Evolutionary conservation across 2,797 vertebrate genomes (phyloP).

Genomic region (Amniataba percoides): DNA sequence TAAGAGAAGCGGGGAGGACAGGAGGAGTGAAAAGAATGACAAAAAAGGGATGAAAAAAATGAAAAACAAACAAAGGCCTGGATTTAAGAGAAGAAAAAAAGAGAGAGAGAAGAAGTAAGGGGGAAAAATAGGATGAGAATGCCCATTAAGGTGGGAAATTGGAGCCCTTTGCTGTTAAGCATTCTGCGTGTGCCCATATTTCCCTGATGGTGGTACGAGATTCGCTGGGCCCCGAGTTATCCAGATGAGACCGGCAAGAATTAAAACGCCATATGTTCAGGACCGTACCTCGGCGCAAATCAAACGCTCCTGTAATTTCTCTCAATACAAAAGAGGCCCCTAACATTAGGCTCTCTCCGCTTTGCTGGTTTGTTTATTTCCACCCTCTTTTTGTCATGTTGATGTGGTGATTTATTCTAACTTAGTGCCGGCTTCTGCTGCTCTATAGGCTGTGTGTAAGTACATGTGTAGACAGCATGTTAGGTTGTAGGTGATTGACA

Average conservation of each 20-base stretch:
- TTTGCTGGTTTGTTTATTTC: slow-evolving; percentile 82
- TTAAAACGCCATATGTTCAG: slow-evolving; percentile 90
- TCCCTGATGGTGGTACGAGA: slow-evolving; percentile 85
- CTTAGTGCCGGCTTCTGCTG: slow-evolving; percentile 53
- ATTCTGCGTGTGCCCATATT: slow-evolving; percentile 86
- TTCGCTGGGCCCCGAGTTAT: slow-evolving; percentile 81
- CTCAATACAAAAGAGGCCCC: slow-evolving; percentile 83
- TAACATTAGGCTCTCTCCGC: slow-evolving; percentile 77
- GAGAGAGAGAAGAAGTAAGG: slow-evolving; percentile 37
- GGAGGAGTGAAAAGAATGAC: slow-evolving; percentile 70
- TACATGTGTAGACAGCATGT: slow-evolving; percentile 51
- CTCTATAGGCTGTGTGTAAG: slow-evolving; percentile 62
- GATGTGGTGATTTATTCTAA: slow-evolving; percentile 72
- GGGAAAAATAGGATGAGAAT: slow-evolving; percentile 74
- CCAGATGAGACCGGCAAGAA: slow-evolving; percentile 89
- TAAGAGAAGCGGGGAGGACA: slow-evolving; percentile 71
- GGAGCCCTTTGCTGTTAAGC: slow-evolving; percentile 87
- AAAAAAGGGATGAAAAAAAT: slow-evolving; percentile 57
- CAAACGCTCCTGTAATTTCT: slow-evolving; percentile 86
- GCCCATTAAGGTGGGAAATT: slow-evolving; percentile 88
- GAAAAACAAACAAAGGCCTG: slow-evolving; percentile 73
- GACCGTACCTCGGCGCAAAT: slow-evolving; percentile 82
- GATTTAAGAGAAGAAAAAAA: slow-evolving; percentile 64
- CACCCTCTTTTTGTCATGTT: slow-evolving; percentile 66
- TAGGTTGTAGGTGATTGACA: slow-evolving; percentile 56